Percentiles rank a stretch among this genome's conserved stretches.
Evolutionary conservation across 2,113 vertebrate genomes (phyloP).

Genomic region (Falcunculus frontatus): DNA sequence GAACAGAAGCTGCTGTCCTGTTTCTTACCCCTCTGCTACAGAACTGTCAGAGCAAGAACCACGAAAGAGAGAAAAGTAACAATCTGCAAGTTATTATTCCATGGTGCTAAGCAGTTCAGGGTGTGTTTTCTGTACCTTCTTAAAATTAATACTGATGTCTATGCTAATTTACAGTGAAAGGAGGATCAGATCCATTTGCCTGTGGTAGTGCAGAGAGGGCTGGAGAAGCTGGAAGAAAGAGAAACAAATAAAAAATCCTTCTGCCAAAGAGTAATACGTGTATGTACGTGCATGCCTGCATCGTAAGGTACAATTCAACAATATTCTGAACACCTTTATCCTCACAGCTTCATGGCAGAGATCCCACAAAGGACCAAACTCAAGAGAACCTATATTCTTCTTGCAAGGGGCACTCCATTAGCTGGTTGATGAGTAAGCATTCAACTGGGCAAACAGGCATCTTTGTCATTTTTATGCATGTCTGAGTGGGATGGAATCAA

Average conservation of each 20-base stretch:
- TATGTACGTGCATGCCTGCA: fast-evolving
- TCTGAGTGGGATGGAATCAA: not conserved
- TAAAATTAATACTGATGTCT: not conserved
- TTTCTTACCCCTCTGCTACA: not conserved
- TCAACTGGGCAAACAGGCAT: not conserved
- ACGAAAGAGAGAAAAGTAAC: not conserved
- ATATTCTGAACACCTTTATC: too few relatives aligned
- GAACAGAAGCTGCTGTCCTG: not conserved
- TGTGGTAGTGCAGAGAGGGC: not conserved
- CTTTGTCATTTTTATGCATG: not conserved
- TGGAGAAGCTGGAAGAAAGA: not conserved
- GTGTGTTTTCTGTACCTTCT: not conserved
- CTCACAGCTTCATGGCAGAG: not conserved
- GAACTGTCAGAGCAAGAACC: not conserved
- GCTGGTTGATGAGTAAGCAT: not conserved
- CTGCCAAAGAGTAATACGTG: not conserved
- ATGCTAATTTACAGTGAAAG: not conserved
- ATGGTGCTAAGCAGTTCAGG: not conserved
- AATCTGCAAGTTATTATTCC: not conserved
- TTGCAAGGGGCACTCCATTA: not conserved
- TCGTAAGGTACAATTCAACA: not conserved
- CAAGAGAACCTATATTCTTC: not conserved
- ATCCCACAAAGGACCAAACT: not conserved
- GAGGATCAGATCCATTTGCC: not conserved
- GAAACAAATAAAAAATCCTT: not conserved